These are phyloP conservation scores for Neolamprologus kungweensis DNA, from an alignment of 2,113 vertebrate species.

Conservation along the genomic window DNA sequence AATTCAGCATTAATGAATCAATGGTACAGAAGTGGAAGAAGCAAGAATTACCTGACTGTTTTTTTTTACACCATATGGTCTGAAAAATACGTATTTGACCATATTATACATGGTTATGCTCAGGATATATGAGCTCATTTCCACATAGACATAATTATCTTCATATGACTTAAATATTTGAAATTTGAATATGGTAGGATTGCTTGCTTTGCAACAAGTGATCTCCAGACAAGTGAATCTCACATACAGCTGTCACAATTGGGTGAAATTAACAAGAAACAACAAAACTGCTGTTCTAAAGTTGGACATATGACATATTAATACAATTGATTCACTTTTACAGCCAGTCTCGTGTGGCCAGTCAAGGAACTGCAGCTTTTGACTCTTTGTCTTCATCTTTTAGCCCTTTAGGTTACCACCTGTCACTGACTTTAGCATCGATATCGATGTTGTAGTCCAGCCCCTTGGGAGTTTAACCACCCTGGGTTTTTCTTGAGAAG, in stretches of 20 bases:
- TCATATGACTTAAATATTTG: not conserved
- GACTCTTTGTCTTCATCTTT: not conserved
- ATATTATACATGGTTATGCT: not conserved
- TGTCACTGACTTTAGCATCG: not conserved
- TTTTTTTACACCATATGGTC: not conserved
- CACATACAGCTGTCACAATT: not conserved
- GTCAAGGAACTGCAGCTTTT: not conserved
- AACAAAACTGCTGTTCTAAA: not conserved
- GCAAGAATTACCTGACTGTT: not conserved
- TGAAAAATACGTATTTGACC: not conserved
- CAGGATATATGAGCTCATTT: not conserved
- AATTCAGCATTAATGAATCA: not conserved
- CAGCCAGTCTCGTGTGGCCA: not conserved
- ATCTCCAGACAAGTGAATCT: not conserved
- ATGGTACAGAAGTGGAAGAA: not conserved
- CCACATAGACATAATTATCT: not conserved
- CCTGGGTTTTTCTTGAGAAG: not conserved
- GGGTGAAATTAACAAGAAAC: not conserved
- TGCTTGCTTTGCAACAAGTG: not conserved
- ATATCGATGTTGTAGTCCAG: not conserved
- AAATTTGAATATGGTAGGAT: not conserved
- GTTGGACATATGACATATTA: not conserved
- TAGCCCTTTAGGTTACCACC: not conserved
- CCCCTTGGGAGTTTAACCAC: not conserved
- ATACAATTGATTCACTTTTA: not conserved